A percentile compares a stretch with the other conserved stretches of the same genome.
Conservation (phyloP, 2,797 vertebrate species). For the Pipistrellus nathusii region DNA sequence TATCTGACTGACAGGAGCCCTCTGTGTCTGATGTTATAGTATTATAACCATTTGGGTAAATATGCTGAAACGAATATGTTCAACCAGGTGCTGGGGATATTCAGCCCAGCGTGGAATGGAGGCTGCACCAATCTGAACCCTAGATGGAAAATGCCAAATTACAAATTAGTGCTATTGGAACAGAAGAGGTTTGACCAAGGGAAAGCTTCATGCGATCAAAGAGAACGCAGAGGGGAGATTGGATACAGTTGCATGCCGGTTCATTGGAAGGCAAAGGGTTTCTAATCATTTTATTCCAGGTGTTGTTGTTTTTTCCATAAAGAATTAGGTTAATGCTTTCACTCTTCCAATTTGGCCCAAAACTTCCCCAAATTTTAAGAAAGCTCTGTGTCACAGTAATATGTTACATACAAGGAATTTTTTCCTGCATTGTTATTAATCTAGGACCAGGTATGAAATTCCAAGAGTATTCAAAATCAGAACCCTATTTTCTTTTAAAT, state of each 20-base stretch:
- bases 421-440: conserved; percentile 20
- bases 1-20: conserved; percentile 35
- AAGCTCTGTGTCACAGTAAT: not conserved
- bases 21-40: conserved; percentile 75
- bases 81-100: conserved; percentile 70
- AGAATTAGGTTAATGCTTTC: conserved; percentile 30
- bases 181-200: conserved; percentile 53
- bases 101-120: conserved; percentile 46
- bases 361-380: conserved; percentile 61
- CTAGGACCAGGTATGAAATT: conserved; percentile 16
- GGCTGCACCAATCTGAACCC: conserved; percentile 39
- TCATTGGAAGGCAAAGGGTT: conserved; percentile 41
- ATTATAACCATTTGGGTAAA: conserved; percentile 79
- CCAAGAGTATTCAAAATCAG: conserved; percentile 22
- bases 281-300: conserved; percentile 39
- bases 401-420: conserved; percentile 53
- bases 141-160: conserved; percentile 46
- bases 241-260: conserved; percentile 2
- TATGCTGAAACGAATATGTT: conserved; percentile 77
- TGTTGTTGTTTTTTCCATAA: not conserved
- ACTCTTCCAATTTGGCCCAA: not conserved
- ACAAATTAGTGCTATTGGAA: conserved; percentile 73
- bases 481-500: conserved; percentile 13
- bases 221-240: conserved; percentile 44
- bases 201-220: conserved; percentile 58